These are phyloP conservation scores for Chloroclysta siterata DNA, from an alignment of 2,888 invertebrate species.

Conservation along the genomic window DNA sequence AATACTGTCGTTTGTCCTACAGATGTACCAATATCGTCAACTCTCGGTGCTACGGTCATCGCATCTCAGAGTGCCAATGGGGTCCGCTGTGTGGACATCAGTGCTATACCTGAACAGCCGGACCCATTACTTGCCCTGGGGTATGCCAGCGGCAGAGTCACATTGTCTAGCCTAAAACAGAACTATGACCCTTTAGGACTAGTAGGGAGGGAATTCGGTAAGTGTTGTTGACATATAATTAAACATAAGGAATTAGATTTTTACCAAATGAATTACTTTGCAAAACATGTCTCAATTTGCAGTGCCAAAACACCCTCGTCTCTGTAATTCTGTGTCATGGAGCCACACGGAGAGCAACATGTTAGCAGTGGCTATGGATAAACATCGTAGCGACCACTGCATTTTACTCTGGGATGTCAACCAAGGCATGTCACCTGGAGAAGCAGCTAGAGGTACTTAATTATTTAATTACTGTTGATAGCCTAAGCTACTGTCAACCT, in stretches of 20 bases:
- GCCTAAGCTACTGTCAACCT: no score
- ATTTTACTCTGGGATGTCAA: constrained; percentile 95
- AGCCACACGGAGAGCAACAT: constrained; percentile 92
- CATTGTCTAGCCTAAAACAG: constrained; percentile 91
- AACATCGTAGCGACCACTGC: constrained; percentile 94
- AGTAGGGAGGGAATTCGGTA: constrained; percentile 91
- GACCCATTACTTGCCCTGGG: constrained; percentile 95
- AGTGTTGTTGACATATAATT: constrained; percentile 26
- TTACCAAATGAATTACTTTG: not conserved
- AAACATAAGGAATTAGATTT: not conserved
- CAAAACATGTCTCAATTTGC: constrained; percentile 8
- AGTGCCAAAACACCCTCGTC: constrained; percentile 93
- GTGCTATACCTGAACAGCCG: constrained; percentile 89
- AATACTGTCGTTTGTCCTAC: constrained; percentile 38
- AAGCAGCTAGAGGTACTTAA: constrained; percentile 40
- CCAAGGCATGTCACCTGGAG: constrained; percentile 67
- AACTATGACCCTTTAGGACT: constrained; percentile 88
- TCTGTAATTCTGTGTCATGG: constrained; percentile 95
- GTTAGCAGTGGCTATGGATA: constrained; percentile 94
- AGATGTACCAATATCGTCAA: constrained; percentile 89
- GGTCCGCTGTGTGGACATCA: constrained; percentile 93
- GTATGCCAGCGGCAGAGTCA: constrained; percentile 94
- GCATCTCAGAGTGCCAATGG: constrained; percentile 92
- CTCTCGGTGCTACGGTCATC: constrained; percentile 88
- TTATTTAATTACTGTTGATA: no score